These are phyloP conservation scores for Tinea pellionella DNA, from an alignment of 2,888 invertebrate species.

Conservation along the genomic window DNA sequence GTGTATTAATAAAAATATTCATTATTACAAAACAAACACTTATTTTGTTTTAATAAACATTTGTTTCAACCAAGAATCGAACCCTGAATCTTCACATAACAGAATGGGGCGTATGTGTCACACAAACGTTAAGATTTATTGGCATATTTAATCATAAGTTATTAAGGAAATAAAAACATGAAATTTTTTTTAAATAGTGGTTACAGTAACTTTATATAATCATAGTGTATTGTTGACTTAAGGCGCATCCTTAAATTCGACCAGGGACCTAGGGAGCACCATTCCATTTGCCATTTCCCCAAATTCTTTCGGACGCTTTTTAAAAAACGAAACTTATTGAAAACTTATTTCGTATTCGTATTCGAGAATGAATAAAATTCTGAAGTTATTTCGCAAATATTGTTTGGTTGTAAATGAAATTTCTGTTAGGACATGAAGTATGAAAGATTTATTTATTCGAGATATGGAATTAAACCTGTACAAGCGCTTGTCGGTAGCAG, in stretches of 20 bases:
- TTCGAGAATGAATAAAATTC: neutral
- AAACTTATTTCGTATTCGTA: slow-evolving; percentile 12
- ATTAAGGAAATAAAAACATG: too few species aligned
- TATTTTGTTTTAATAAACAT: too few species aligned
- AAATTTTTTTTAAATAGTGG: neutral
- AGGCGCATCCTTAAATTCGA: slow-evolving; percentile 31
- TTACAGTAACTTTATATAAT: too few species aligned
- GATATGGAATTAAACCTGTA: too few species aligned
- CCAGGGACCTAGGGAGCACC: slow-evolving; percentile 34
- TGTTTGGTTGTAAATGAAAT: neutral
- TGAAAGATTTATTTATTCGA: slow-evolving; percentile 19
- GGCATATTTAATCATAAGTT: too few species aligned
- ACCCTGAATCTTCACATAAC: too few species aligned
- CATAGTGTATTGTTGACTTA: neutral
- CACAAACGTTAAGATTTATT: too few species aligned
- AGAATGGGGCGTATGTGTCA: too few species aligned
- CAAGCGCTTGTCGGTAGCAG: too few species aligned
- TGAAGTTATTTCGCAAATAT: neutral
- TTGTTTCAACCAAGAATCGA: too few species aligned
- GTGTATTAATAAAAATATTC: too few species aligned
- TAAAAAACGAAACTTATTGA: slow-evolving; percentile 13
- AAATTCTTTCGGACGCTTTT: slow-evolving; percentile 14
- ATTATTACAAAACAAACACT: too few species aligned
- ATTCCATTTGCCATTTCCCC: slow-evolving; percentile 24
- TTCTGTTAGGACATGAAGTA: neutral